Percentiles rank a stretch among this genome's conserved stretches.
Evolutionary conservation across 53 echinoderm and acorn worm genomes (phyloP).

Genomic region (Echinometra lucunter): DNA sequence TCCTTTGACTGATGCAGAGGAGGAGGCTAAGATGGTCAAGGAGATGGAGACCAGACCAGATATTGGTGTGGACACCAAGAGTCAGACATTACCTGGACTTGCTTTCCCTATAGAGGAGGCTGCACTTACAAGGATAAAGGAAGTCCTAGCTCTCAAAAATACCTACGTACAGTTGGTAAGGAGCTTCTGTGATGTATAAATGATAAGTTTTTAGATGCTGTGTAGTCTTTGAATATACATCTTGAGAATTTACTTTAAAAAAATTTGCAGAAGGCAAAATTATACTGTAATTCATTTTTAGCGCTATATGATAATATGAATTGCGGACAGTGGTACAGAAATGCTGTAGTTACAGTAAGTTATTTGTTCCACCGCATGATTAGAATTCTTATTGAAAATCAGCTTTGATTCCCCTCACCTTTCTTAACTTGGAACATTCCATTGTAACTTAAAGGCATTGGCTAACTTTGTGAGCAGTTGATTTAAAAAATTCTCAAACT

Average conservation of each 20-base stretch:
- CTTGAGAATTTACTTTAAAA: neutral
- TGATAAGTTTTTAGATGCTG: no score
- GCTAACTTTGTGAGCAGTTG: no score
- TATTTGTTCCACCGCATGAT: neutral
- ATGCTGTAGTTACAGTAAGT: neutral
- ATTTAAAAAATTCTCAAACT: no score
- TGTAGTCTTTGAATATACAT: no score
- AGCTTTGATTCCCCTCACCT: neutral
- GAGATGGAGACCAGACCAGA: constrained; percentile 78
- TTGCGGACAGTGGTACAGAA: neutral
- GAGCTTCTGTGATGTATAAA: no score
- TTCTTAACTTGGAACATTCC: no score
- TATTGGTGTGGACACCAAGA: constrained; percentile 87
- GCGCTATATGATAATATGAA: no score
- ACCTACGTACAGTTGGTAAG: constrained; percentile 93
- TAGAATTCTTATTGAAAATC: neutral
- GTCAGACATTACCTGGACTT: constrained; percentile 86
- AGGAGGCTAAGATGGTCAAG: constrained; percentile 74
- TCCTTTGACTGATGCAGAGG: constrained; percentile 83
- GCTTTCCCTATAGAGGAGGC: constrained; percentile 80
- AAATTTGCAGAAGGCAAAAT: neutral
- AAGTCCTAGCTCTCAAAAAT: constrained; percentile 61
- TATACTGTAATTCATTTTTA: no score
- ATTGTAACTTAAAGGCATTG: no score
- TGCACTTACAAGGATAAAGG: constrained; percentile 74